Evolutionary conservation across 2,888 invertebrate genomes (phyloP).

Genomic region (Eilema depressum): DNA sequence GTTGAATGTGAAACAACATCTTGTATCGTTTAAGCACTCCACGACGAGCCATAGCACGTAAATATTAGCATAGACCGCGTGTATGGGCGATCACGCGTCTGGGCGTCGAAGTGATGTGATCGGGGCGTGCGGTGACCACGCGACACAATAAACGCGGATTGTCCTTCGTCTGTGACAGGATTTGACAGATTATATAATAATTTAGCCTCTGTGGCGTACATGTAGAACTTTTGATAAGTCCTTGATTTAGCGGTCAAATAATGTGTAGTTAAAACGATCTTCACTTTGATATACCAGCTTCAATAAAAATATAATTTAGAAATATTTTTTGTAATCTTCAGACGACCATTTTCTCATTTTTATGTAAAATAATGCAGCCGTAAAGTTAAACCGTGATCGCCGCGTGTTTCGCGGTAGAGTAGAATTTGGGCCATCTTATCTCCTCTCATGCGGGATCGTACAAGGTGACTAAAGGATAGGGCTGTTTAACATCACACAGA

Average conservation of each 20-base stretch:
- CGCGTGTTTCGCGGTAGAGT: too few species aligned
- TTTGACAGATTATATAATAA: background rate
- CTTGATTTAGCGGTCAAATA: background rate
- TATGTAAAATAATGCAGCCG: too few species aligned
- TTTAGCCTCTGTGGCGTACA: background rate
- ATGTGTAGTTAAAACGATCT: too few species aligned
- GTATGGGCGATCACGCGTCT: slow-evolving; percentile 22
- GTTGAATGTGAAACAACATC: background rate
- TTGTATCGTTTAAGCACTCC: background rate
- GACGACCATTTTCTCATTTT: too few species aligned
- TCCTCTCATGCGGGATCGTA: too few species aligned
- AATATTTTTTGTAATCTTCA: too few species aligned
- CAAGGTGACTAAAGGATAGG: too few species aligned
- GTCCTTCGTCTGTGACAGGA: background rate
- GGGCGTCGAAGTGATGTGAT: slow-evolving; percentile 8
- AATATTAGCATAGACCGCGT: slow-evolving; percentile 18
- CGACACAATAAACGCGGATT: background rate
- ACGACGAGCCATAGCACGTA: slow-evolving; percentile 11
- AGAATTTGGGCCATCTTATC: too few species aligned
- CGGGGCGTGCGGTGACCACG: slow-evolving; percentile 12
- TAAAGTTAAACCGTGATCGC: too few species aligned
- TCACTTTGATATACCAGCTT: too few species aligned
- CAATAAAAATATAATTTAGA: too few species aligned
- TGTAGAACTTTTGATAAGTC: background rate
- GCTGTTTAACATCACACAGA: too few species aligned